These are phyloP conservation scores for Syrmaticus mikado DNA, from an alignment of 2,113 vertebrate species.

Conservation along the genomic window DNA sequence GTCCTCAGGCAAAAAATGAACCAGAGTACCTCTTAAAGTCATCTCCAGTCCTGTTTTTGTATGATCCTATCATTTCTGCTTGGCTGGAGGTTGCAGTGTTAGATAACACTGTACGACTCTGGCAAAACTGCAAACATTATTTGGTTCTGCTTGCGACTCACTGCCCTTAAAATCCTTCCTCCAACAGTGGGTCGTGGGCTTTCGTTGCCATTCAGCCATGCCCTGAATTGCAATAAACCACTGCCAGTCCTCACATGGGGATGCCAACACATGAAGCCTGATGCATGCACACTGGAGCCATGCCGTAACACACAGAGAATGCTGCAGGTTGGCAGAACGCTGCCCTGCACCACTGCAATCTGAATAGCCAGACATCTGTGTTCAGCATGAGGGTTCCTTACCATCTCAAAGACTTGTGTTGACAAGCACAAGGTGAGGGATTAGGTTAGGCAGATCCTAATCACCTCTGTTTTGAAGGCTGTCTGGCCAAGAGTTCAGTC, in stretches of 20 bases:
- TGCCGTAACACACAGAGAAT: not conserved
- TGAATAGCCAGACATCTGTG: not conserved
- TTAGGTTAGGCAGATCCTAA: not conserved
- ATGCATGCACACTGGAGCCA: not conserved
- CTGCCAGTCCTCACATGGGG: not conserved
- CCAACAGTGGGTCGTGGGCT: not conserved
- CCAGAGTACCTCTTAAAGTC: not conserved
- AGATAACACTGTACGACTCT: not conserved
- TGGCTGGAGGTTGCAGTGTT: conserved; percentile 8
- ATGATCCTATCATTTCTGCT: conserved; percentile 38
- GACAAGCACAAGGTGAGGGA: accelerated
- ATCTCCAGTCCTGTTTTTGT: conserved; percentile 39
- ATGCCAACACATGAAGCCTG: not conserved
- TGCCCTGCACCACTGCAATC: not conserved
- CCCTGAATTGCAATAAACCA: not conserved
- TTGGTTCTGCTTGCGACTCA: not conserved
- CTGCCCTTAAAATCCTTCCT: not conserved
- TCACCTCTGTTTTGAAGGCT: not conserved
- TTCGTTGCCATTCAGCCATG: accelerated
- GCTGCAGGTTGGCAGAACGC: not conserved
- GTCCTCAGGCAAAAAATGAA: not conserved
- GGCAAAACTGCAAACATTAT: not conserved
- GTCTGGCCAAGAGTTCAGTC: not conserved
- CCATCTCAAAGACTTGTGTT: accelerated
- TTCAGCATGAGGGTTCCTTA: not conserved